Conservation (phyloP, 2,888 invertebrate genomes). For the Oscheius myriophilus region DNA sequence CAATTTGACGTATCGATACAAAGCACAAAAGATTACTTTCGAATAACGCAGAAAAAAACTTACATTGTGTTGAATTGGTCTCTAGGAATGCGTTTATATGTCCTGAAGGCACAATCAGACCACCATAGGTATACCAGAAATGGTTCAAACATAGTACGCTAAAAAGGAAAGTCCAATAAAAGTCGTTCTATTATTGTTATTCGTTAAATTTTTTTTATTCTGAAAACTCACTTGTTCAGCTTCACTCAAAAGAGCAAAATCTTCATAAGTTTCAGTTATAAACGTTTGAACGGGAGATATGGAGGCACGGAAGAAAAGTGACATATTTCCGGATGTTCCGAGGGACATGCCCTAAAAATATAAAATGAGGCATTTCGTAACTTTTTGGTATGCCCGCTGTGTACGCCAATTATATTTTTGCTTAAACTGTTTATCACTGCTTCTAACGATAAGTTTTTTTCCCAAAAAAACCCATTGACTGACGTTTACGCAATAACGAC, state of each 20-base stretch:
- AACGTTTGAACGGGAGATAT: slow-evolving; percentile 16
- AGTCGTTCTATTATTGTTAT: too few relatives aligned
- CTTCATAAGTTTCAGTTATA: slow-evolving; percentile 7
- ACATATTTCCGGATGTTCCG: slow-evolving; percentile 16
- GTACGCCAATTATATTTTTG: too few relatives aligned
- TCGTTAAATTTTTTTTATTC: not conserved
- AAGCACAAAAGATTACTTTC: not conserved
- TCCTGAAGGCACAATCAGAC: slow-evolving; percentile 22
- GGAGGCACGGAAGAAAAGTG: slow-evolving; percentile 16
- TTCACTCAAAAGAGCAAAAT: slow-evolving; percentile 5
- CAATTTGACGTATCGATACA: too few relatives aligned
- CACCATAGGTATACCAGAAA: slow-evolving; percentile 23
- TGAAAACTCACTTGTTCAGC: slow-evolving; percentile 16
- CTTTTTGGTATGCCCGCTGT: too few relatives aligned
- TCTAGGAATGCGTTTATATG: slow-evolving; percentile 13
- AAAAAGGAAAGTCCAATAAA: too few relatives aligned
- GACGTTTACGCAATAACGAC: too few relatives aligned
- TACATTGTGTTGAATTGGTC: slow-evolving; percentile 16
- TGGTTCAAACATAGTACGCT: slow-evolving; percentile 17
- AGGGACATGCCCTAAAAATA: not conserved
- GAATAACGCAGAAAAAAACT: not conserved
- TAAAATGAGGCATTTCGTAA: too few relatives aligned
- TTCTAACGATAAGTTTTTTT: too few relatives aligned
- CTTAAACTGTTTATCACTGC: too few relatives aligned
- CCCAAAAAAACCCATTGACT: too few relatives aligned